Percentiles rank a stretch among this genome's conserved stretches.
Evolutionary conservation across 2,113 vertebrate genomes (phyloP).

Genomic region (Stomatorhinus ivindoensis): DNA sequence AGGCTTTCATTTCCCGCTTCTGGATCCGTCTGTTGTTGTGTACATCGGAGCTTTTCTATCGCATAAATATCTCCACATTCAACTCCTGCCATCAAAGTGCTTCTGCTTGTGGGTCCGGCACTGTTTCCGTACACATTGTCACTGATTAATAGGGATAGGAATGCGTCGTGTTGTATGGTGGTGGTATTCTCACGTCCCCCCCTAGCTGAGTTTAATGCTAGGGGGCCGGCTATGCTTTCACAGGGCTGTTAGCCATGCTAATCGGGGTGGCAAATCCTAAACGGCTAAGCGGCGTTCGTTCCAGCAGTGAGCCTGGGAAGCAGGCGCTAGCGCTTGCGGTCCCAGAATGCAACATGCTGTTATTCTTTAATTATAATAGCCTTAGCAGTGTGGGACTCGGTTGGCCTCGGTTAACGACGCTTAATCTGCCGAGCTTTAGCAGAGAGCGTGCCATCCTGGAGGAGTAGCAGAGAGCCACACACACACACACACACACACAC

Average conservation of each 20-base stretch:
- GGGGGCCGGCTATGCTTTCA: not conserved
- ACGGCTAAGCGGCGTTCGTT: conserved; percentile 26
- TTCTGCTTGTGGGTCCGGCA: not conserved
- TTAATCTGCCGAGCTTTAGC: conserved; percentile 61
- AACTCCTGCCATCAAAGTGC: not conserved
- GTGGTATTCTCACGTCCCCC: conserved; percentile 6
- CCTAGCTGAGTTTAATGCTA: conserved; percentile 7
- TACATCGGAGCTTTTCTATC: not conserved
- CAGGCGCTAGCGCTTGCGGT: conserved; percentile 68
- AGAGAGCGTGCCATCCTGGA: conserved; percentile 55
- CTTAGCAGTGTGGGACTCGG: conserved; percentile 53
- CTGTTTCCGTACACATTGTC: not conserved
- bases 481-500: conserved; percentile 32
- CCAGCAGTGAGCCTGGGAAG: conserved; percentile 56
- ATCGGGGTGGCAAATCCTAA: conserved; percentile 24
- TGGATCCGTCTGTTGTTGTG: not conserved
- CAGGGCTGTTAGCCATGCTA: not conserved
- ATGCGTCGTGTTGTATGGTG: not conserved
- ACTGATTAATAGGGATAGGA: conserved; percentile 8
- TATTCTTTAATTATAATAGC: conserved; percentile 77
- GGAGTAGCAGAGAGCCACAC: conserved; percentile 56
- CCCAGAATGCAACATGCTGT: conserved; percentile 63
- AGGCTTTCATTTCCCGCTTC: not conserved
- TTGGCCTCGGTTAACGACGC: conserved; percentile 57
- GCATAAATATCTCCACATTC: not conserved